Evolutionary conservation across 2,113 vertebrate genomes (phyloP).

Genomic region (Calyptomena viridis): DNA sequence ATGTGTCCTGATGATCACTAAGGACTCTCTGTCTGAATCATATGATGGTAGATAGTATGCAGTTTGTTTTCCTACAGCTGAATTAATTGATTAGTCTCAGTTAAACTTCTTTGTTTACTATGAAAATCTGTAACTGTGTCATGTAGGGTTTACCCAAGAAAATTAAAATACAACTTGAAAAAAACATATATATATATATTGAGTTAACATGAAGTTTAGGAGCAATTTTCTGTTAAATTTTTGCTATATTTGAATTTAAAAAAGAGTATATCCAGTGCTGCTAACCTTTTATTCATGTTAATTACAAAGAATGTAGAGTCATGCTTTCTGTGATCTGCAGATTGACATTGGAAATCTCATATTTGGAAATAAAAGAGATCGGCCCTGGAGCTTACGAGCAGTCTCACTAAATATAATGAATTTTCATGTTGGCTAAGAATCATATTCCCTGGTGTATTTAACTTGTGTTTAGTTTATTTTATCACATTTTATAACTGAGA

Average conservation of each 20-base stretch:
- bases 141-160: not conserved
- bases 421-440: not conserved
- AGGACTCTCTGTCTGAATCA: not conserved
- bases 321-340: not conserved
- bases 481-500: not conserved
- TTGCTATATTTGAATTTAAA: not conserved
- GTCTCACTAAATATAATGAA: not conserved
- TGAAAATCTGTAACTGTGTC: not conserved
- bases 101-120: not conserved
- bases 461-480: not conserved
- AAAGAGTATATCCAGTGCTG: not conserved
- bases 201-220: not conserved
- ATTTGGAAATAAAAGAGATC: not conserved
- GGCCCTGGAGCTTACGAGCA: not conserved
- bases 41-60: fast-evolving
- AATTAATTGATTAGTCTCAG: not conserved
- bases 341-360: not conserved
- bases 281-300: not conserved
- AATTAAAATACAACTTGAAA: not conserved
- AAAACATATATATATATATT: not conserved
- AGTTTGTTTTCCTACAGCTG: not conserved
- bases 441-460: not conserved
- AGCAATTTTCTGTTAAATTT: not conserved
- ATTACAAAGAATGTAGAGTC: not conserved
- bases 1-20: not conserved